Evolutionary conservation across 2,888 invertebrate genomes (phyloP).

Genomic region (Machimus rusticus): DNA sequence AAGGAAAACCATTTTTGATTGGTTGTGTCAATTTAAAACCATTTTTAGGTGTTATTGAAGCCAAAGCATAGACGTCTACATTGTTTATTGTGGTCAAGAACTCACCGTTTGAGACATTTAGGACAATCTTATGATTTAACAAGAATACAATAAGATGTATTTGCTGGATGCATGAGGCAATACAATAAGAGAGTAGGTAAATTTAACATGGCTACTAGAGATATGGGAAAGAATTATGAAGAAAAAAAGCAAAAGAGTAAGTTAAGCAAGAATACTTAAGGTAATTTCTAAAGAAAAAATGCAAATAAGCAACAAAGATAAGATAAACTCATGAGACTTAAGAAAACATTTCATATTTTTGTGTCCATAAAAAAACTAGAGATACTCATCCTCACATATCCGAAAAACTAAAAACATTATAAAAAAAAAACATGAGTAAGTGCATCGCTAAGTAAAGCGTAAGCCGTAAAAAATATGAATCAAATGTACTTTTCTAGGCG

Average conservation of each 20-base stretch:
- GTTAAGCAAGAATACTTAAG: not conserved
- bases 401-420: not conserved
- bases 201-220: not conserved
- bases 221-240: not conserved
- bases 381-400: constrained; percentile 35
- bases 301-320: not conserved
- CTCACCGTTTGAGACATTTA: not conserved
- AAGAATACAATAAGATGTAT: not conserved
- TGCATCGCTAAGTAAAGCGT: constrained; percentile 3
- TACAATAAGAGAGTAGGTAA: not conserved
- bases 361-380: constrained; percentile 21
- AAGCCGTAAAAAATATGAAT: not conserved
- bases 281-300: not conserved
- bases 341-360: constrained; percentile 36
- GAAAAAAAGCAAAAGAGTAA: not conserved
- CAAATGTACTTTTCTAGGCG: constrained; percentile 5
- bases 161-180: not conserved
- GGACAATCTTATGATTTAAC: constrained; percentile 27
- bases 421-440: not conserved
- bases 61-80: not conserved
- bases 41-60: not conserved
- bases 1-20: not conserved
- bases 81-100: not conserved
- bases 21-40: not conserved
- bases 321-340: constrained; percentile 28